Evolutionary conservation across 1,140 invertebrate genomes (phyloP), one percentile per base, ranked within the genome.

Genomic region (Danaus plexippus): DNA sequence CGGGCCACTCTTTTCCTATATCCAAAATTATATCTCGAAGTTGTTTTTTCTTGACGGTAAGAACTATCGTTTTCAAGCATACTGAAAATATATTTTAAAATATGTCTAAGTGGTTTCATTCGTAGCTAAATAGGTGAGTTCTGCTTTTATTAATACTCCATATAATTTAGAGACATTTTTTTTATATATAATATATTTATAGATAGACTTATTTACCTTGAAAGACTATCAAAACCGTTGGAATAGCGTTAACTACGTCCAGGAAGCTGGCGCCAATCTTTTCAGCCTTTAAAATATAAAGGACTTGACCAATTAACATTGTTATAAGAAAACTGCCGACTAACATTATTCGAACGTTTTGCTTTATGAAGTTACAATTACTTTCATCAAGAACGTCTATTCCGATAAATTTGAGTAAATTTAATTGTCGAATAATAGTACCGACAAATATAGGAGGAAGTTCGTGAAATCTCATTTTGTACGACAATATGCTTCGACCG

Each of bases 131-230:
- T 15, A 15, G 15, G 15, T 3, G 15, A 15, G 3, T 15, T 15
- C 3, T 15, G 3, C 15, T 15, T 15, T 15, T 15, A n/a, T n/a
- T n/a, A n/a, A n/a, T n/a, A n/a, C n/a, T n/a, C n/a, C n/a, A n/a
- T n/a, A n/a, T n/a, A n/a, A n/a, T 15, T 15, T 15, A 15, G 2
- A 32, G 22, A 32, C 22, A 32, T 32, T 32, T n/a, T n/a, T n/a
- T n/a, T n/a, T n/a, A n/a, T n/a, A n/a, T n/a, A n/a, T n/a, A n/a
- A n/a, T n/a, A n/a, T n/a, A n/a, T n/a, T n/a, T n/a, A n/a, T n/a
- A n/a, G n/a, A n/a, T n/a, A n/a, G n/a, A n/a, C 9, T 32, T 43
- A 47, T 43, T 57, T 66, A 71, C 69, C 61, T 66, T 71, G 69
- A 12, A 52, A 6, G 18, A 47, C 43, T 11, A 68, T 52, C 9